These are phyloP conservation scores for Lypha dubia DNA, from an alignment of 2,888 invertebrate genomes.

Conservation along the genomic window DNA sequence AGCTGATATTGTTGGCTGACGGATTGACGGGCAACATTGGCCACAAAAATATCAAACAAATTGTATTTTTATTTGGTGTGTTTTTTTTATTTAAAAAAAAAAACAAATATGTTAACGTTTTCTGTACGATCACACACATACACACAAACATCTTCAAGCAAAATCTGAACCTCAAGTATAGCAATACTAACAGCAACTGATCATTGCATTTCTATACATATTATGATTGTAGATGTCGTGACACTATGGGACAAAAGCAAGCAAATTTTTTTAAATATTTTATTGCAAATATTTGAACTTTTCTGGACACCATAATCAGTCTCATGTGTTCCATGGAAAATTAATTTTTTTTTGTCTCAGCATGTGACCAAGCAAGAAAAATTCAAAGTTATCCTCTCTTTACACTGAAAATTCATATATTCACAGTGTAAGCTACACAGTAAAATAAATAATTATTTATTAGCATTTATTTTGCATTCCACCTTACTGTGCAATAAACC, in stretches of 20 bases:
- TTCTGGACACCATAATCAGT: too few species aligned
- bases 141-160: background rate
- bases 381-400: too few species aligned
- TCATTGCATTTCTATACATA: conserved; percentile 25
- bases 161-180: background rate
- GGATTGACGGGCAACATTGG: conserved; percentile 62
- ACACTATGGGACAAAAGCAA: conserved; percentile 29
- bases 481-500: too few species aligned
- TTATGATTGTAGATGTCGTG: conserved; percentile 7
- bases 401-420: too few species aligned
- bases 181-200: conserved; percentile 10
- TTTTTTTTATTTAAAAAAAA: conserved; percentile 14
- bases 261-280: too few species aligned
- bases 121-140: background rate
- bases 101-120: conserved; percentile 52
- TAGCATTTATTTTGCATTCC: too few species aligned
- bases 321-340: too few species aligned
- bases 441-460: too few species aligned
- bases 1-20: conserved; percentile 55
- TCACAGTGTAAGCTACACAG: too few species aligned
- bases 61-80: background rate
- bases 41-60: conserved; percentile 54
- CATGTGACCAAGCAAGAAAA: too few species aligned
- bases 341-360: too few species aligned
- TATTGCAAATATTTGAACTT: too few species aligned